Evolutionary conservation across 1,140 invertebrate genomes (phyloP).

Genomic region (Sitodiplosis mosellana): DNA sequence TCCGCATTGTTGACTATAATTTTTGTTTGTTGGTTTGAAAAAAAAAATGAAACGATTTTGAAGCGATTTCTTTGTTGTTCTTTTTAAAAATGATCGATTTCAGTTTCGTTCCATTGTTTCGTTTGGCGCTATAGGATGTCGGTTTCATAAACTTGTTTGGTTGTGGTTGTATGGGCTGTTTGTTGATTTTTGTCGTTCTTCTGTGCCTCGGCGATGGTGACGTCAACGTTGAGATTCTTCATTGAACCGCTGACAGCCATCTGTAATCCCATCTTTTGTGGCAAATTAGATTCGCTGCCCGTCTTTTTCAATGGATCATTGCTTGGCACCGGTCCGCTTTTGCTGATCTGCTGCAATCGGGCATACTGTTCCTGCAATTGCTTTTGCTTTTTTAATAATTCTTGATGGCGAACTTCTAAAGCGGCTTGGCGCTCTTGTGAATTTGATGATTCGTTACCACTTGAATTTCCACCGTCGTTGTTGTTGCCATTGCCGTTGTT

Average conservation of each 20-base stretch:
- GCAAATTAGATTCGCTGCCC: conserved; percentile 71
- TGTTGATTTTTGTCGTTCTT: conserved; percentile 11
- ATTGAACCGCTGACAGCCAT: conserved; percentile 40
- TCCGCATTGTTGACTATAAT: no score
- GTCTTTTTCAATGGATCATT: conserved; percentile 60
- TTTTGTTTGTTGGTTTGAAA: no score
- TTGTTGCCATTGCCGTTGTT: conserved; percentile 2
- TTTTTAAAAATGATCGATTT: conserved; percentile 18
- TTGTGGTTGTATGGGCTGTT: conserved; percentile 22
- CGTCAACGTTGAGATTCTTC: conserved; percentile 32
- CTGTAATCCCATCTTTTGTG: conserved; percentile 64
- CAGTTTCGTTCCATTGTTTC: conserved; percentile 23
- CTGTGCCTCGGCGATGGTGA: conserved; percentile 11
- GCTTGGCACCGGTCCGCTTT: conserved; percentile 43
- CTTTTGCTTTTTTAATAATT: conserved; percentile 66
- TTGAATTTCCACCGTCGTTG: conserved; percentile 18
- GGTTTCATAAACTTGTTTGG: conserved; percentile 70
- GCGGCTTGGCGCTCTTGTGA: conserved; percentile 57
- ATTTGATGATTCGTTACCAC: conserved; percentile 50
- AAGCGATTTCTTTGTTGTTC: no score
- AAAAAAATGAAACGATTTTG: background rate
- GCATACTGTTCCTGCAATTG: conserved; percentile 77
- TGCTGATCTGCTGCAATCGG: conserved; percentile 63
- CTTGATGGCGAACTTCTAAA: conserved; percentile 68
- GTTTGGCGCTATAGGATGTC: conserved; percentile 55